Base-by-base conservation (phyloP, 2,888 invertebrate genomes). In the Lepeophtheirus nordmannii region DNA sequence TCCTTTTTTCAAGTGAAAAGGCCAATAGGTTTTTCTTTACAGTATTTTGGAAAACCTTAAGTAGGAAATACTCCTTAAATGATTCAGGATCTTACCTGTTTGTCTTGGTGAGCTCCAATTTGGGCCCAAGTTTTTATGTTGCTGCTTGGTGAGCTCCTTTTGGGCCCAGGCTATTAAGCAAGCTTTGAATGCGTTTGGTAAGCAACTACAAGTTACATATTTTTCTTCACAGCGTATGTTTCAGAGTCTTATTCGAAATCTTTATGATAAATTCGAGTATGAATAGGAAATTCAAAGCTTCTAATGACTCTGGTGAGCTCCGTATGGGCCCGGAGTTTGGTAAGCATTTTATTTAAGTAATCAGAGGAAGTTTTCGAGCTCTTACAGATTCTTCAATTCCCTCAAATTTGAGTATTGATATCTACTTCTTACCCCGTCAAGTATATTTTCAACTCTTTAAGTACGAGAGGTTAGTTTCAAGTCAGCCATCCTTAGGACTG, bases 291-390 rank as follows among this genome's bases (percentile, higher is more conserved):
- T 46, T 46, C n/a, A 46, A 46, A n/a, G 14, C 53, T 46, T 46
- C 53, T 46, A 5, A 46, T 14, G 53, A 46, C 53, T 46, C 53
- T 46, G 53, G 53, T 8, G 53, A 46, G 53, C 53, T 46, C 53
- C 53, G 53, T 17, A 46, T 8, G 53, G 53, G 53, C 53, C 53
- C 53, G 17, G 53, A 8, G 53, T 46, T 17, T 46, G 53, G 53
- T 46, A 46, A 46, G 53, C 53, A 46, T 46, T 14, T 17, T 46
- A n/a, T 46, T 46, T 46, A 46, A 46, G 53, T 46, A n/a, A 46
- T n/a, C 14, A 14, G 53, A 46, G 53, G 53, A 46, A 46, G 53
- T 46, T 46, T 46, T 46, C 53, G 53, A 46, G 53, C 53, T 46
- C 14, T 46, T 46, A 46, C 53, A 46, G 53, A 46, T 46, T 30